A percentile compares a stretch with the other conserved stretches of the same genome.
These are phyloP conservation scores for Pyrrhia umbra DNA, from an alignment of 2,888 invertebrate genomes.

Conservation along the genomic window DNA sequence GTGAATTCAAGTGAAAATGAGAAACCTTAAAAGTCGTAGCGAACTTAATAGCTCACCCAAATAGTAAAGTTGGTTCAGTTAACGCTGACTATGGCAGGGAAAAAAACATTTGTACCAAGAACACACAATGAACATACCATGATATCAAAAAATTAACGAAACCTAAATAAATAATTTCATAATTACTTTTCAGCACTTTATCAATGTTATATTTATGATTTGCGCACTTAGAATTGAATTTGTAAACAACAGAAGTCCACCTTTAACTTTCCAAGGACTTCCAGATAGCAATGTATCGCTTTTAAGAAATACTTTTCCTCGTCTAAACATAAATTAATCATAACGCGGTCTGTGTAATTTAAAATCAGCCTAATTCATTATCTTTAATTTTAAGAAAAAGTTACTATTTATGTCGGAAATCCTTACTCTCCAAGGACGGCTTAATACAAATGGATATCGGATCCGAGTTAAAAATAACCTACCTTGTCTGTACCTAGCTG, in stretches of 20 bases:
- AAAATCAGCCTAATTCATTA: background rate
- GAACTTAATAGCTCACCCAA: too few species aligned
- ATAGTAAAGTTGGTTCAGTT: background rate
- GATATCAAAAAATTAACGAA: too few species aligned
- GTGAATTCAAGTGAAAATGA: background rate
- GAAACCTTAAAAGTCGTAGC: background rate
- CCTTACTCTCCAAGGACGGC: conserved; percentile 63
- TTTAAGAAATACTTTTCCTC: conserved; percentile 68
- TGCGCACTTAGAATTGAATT: conserved; percentile 1
- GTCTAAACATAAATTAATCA: conserved; percentile 54
- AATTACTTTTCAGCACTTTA: too few species aligned
- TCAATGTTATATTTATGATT: conserved; percentile 10
- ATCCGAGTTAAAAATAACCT: conserved; percentile 71
- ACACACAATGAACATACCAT: too few species aligned
- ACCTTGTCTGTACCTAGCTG: conserved; percentile 54
- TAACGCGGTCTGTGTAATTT: conserved; percentile 55
- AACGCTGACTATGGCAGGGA: background rate
- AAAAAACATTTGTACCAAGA: background rate
- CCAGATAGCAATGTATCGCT: conserved; percentile 67
- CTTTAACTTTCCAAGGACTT: conserved; percentile 63
- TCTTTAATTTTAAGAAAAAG: too few species aligned
- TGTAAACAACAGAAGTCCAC: conserved; percentile 34
- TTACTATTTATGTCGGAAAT: background rate
- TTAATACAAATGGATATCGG: conserved; percentile 67
- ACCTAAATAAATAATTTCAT: too few species aligned